Evolutionary conservation across 2,797 vertebrate genomes (phyloP), one percentile per base, ranked within the genome.

Genomic region (Clarias laeviceps): DNA sequence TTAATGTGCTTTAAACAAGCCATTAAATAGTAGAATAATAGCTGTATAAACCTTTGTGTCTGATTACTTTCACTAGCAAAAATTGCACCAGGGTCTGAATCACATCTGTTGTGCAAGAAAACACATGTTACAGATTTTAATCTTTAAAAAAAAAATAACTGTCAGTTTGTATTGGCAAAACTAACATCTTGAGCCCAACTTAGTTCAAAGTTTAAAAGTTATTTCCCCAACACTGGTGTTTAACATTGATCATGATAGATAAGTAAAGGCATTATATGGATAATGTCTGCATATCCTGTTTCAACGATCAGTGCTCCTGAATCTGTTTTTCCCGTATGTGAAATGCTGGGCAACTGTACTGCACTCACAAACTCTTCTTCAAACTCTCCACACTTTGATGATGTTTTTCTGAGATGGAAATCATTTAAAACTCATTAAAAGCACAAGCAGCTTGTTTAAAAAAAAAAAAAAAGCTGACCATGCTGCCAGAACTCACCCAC

Each of bases 371-470:
- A 59, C 54, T 57, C 20, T 59, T 61, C 76, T 61, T 61, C 56
- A 61, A 6, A 59, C 22, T 64, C 29, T 57, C 34, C 22, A 9
- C 34, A 45, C 22, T 45, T 5, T 6, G 57, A n/a, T 62, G 22
- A n/a, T 62, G 32, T 45, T 79, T 62, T 17, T 18, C 32, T n/a
- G 34, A n/a, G 34, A 37, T 62, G 77, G 77, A 80, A 40, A 80
- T 40, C 29, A 62, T 62, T 64, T 62, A 62, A 62, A 62, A 62
- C 57, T 61, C 32, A 78, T 78, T 61, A 34, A 32, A 32, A 57
- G 1, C 54, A 32, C 54, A 74, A 54, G 45, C 50, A 56, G 50
- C 5, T 45, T 34, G 73, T 32, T 5, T 77, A 34, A 34, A 34
- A 59, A 34, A 34, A 32, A 62, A 45, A 45, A 9, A 40, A 40